phyloP scores from a whole-genome alignment of 2,888 invertebrate genomes.

The Trichogramma evanescens region DNA sequence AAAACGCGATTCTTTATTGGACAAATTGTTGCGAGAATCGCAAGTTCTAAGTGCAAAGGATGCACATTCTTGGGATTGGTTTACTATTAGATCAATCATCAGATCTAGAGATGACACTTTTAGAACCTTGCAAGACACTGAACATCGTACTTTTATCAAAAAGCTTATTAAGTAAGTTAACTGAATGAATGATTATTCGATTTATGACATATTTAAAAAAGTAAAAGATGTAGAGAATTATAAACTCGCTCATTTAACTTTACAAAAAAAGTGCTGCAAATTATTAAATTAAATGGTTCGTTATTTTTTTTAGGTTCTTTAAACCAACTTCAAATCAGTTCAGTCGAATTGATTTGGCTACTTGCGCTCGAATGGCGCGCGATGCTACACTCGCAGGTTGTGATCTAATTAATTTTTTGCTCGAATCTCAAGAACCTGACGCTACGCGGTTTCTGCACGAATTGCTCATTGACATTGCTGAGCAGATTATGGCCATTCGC shows the following conservation, averaged over 20 bases:
- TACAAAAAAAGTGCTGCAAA: background rate
- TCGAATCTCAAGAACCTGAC: conserved; percentile 63
- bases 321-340: conserved; percentile 83
- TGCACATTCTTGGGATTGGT: conserved; percentile 87
- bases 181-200: too few relatives aligned
- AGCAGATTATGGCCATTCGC: conserved; percentile 66
- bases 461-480: conserved; percentile 71
- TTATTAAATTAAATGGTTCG: background rate
- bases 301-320: conserved; percentile 57
- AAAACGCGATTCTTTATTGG: conserved; percentile 38
- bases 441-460: conserved; percentile 68
- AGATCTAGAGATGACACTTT: conserved; percentile 51
- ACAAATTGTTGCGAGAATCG: conserved; percentile 61
- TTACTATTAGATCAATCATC: conserved; percentile 60
- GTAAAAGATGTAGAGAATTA: too few relatives aligned
- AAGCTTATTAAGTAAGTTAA: conserved; percentile 54
- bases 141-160: conserved; percentile 62
- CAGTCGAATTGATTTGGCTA: conserved; percentile 72
- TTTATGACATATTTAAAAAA: too few relatives aligned
- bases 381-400: conserved; percentile 63
- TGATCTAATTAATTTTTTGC: conserved; percentile 68
- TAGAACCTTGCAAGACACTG: conserved; percentile 59
- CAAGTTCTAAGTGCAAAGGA: conserved; percentile 75
- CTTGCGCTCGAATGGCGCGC: conserved; percentile 49
- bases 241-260: background rate